Evolutionary conservation across 1,140 invertebrate genomes (phyloP).

Genomic region (Zaprionus nigranus): DNA sequence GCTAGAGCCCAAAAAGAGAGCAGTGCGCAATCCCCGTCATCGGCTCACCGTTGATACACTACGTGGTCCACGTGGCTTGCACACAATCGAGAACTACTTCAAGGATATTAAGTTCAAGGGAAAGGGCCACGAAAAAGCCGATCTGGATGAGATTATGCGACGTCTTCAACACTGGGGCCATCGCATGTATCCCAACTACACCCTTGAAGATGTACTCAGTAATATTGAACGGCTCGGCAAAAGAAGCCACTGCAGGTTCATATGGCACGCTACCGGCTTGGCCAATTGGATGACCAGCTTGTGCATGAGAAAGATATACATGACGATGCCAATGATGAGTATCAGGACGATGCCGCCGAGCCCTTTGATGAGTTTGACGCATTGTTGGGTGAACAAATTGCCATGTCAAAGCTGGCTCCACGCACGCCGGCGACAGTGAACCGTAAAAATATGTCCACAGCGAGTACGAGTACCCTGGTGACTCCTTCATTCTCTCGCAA

Average conservation of each 20-base stretch:
- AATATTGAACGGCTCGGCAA: conserved; percentile 92
- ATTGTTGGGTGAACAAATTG: conserved; percentile 85
- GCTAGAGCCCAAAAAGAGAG: conserved; percentile 85
- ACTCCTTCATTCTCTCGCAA: conserved; percentile 74
- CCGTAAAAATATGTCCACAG: conserved; percentile 20
- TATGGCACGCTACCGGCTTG: conserved; percentile 87
- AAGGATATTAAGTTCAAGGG: conserved; percentile 93
- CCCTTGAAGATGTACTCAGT: conserved; percentile 93
- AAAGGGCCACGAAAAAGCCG: conserved; percentile 92
- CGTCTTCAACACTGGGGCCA: conserved; percentile 97
- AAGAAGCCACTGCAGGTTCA: conserved; percentile 88
- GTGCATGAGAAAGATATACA: conserved; percentile 29
- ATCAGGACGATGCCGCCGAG: conserved; percentile 75
- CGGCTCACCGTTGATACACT: conserved; percentile 90
- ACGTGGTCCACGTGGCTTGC: conserved; percentile 91
- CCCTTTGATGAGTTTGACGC: conserved; percentile 86
- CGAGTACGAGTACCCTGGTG: conserved; percentile 45
- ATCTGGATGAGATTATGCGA: conserved; percentile 92
- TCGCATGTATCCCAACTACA: conserved; percentile 93
- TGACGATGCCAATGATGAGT: conserved; percentile 64
- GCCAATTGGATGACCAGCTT: conserved; percentile 85
- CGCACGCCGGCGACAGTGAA: conserved; percentile 61
- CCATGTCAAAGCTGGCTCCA: conserved; percentile 73
- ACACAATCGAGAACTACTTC: conserved; percentile 91
- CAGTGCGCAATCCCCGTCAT: conserved; percentile 89